Conservation (phyloP, 2,888 invertebrate genomes). For the Pterostichus niger region DNA sequence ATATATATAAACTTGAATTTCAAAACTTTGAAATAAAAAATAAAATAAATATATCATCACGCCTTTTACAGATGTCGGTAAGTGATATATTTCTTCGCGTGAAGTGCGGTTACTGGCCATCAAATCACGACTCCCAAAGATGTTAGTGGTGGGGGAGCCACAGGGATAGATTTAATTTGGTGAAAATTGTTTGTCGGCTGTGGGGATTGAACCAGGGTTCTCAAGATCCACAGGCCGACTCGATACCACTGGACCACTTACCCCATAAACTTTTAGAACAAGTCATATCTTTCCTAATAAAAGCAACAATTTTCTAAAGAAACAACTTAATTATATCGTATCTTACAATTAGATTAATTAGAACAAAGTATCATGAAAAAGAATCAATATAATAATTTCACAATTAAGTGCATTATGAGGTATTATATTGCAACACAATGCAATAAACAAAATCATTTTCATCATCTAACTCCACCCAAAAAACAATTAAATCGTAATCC, state of each 20-base stretch:
- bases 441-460: constrained; percentile 45
- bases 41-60: too few relatives aligned
- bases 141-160: too few relatives aligned
- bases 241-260: too few relatives aligned
- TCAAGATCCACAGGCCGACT: too few relatives aligned
- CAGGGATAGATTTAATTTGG: too few relatives aligned
- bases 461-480: constrained; percentile 29
- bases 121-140: too few relatives aligned
- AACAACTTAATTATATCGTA: background rate
- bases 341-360: constrained; percentile 6
- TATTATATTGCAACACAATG: constrained; percentile 29
- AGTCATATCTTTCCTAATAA: constrained; percentile 22
- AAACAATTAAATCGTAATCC: constrained; percentile 33
- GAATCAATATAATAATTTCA: constrained; percentile 45
- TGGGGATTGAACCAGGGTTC: too few relatives aligned
- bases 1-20: background rate
- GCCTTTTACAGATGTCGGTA: too few relatives aligned
- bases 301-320: constrained; percentile 19
- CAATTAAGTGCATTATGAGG: constrained; percentile 22
- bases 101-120: too few relatives aligned
- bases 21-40: background rate
- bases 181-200: too few relatives aligned
- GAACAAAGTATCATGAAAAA: constrained; percentile 22
- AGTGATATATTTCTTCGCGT: too few relatives aligned
- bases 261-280: background rate